These are phyloP conservation scores for Erethizon dorsatum DNA, from an alignment of 2,797 vertebrate species.

Conservation along the genomic window DNA sequence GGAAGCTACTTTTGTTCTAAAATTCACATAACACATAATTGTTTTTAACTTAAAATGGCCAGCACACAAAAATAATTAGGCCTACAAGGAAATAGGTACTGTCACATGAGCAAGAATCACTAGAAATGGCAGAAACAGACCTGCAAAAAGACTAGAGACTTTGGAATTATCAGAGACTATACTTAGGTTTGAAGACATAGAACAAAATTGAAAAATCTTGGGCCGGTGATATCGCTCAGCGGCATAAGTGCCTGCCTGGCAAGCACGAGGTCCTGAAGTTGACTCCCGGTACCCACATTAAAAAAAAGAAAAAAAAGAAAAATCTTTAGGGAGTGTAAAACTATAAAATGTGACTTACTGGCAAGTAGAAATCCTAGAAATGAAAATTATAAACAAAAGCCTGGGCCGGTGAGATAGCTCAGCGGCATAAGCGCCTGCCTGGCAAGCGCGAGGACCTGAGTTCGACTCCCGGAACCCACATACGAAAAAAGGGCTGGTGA, in stretches of 20 bases:
- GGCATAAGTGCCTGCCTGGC: too few relatives aligned
- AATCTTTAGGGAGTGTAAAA: slow-evolving; percentile 22
- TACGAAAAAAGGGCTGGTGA: too few relatives aligned
- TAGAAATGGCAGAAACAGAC: not conserved
- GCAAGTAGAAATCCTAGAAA: not conserved
- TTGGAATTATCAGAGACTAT: not conserved
- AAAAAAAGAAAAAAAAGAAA: not conserved
- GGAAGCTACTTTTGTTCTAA: not conserved
- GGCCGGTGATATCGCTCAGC: too few relatives aligned
- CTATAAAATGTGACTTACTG: not conserved
- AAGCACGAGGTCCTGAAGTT: too few relatives aligned
- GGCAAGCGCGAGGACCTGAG: too few relatives aligned
- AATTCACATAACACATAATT: slow-evolving; percentile 1
- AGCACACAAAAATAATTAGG: not conserved
- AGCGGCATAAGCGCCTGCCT: too few relatives aligned
- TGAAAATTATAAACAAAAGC: not conserved
- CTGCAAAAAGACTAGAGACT: not conserved
- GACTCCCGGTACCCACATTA: too few relatives aligned
- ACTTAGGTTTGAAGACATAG: slow-evolving; percentile 38
- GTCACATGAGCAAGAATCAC: not conserved
- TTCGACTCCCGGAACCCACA: too few relatives aligned
- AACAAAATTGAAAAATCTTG: not conserved
- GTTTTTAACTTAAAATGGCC: not conserved
- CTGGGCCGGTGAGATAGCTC: too few relatives aligned
- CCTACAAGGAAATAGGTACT: not conserved